Conservation (phyloP, 2,797 vertebrate species). For the Argyrosomus regius region DNA sequence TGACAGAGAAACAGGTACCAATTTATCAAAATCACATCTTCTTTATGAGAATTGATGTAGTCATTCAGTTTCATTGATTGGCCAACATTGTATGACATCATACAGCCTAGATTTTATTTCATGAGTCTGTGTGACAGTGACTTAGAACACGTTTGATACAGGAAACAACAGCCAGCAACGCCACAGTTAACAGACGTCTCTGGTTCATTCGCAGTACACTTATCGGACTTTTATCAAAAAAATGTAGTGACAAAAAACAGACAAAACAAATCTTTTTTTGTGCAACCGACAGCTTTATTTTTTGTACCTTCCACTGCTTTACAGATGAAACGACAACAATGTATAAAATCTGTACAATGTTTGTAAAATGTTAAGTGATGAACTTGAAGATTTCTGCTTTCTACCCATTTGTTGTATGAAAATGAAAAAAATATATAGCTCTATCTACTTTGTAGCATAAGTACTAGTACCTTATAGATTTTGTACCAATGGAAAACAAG, state of each 20-base stretch:
- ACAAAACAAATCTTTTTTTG: constrained; percentile 53
- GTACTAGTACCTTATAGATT: constrained; percentile 73
- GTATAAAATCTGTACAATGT: constrained; percentile 76
- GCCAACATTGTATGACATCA: not conserved
- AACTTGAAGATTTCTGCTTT: constrained; percentile 73
- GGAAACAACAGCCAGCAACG: not conserved
- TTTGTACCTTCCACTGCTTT: constrained; percentile 63
- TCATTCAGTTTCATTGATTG: not conserved
- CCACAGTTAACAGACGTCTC: not conserved
- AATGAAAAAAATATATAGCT: constrained; percentile 48
- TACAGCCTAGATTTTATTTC: not conserved
- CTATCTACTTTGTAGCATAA: constrained; percentile 76
- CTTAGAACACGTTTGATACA: not conserved
- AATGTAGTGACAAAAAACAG: constrained; percentile 32
- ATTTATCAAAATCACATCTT: not conserved
- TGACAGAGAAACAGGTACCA: not conserved
- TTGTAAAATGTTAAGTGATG: constrained; percentile 65
- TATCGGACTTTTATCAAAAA: constrained; percentile 33
- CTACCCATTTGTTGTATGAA: constrained; percentile 68
- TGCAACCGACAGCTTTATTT: constrained; percentile 74
- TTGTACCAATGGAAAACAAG: constrained; percentile 74
- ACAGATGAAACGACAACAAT: constrained; percentile 56
- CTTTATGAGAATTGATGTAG: not conserved
- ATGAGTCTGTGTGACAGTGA: too few relatives aligned
- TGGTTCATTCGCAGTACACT: not conserved